Percentiles rank a stretch among this genome's conserved stretches.
Evolutionary conservation across 2,888 invertebrate species (phyloP).

Genomic region (Piscicola geometra): DNA sequence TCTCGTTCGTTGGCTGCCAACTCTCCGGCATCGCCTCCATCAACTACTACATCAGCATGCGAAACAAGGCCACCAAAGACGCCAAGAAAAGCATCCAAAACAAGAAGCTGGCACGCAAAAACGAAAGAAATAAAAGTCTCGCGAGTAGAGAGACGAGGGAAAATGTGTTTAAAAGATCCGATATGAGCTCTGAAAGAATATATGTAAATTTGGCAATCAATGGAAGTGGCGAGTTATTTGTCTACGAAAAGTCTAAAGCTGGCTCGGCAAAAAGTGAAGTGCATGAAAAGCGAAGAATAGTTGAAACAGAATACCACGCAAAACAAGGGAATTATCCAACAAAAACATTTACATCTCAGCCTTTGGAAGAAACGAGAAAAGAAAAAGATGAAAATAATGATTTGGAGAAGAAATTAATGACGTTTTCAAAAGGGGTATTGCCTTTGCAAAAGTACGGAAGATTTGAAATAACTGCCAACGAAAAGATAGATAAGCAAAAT

Average conservation of each 20-base stretch:
- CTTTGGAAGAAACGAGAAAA: background rate
- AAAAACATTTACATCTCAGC: too few relatives aligned
- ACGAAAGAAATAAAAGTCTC: background rate
- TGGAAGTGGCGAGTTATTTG: background rate
- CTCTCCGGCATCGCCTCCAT: slow-evolving; percentile 55
- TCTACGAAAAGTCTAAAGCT: background rate
- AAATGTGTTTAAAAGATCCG: background rate
- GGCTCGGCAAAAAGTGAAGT: background rate
- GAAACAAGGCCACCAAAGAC: slow-evolving; percentile 52
- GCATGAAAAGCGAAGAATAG: background rate
- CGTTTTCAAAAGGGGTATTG: too few relatives aligned
- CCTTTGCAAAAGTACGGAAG: too few relatives aligned
- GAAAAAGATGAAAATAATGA: too few relatives aligned
- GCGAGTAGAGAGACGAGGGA: background rate
- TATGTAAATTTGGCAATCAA: background rate
- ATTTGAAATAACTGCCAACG: too few relatives aligned
- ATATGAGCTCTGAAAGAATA: background rate
- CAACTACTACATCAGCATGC: slow-evolving; percentile 53
- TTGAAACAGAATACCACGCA: too few relatives aligned
- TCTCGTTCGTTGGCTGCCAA: slow-evolving; percentile 54
- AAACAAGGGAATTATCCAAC: too few relatives aligned
- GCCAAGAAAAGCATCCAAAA: slow-evolving; percentile 47
- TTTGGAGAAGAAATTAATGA: too few relatives aligned
- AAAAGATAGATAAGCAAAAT: too few relatives aligned
- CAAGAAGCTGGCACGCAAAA: background rate